These are phyloP conservation scores for Acinonyx jubatus DNA, from an alignment of 2,113 vertebrate genomes.

Conservation along the genomic window DNA sequence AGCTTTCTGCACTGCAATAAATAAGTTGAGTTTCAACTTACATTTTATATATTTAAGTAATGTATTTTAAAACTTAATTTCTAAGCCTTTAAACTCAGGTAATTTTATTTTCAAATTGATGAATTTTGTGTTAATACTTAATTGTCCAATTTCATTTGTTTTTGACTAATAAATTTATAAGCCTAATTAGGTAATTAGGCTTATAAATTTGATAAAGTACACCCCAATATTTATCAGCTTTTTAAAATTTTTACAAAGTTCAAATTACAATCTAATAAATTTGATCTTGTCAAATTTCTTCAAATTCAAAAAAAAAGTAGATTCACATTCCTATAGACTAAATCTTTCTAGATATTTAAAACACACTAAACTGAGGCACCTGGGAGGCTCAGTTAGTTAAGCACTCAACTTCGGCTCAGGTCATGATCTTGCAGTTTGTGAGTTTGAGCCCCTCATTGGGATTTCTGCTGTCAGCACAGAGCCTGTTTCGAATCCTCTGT, in stretches of 20 bases:
- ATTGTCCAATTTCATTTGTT: neutral
- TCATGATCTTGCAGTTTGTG: too few species aligned
- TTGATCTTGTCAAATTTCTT: neutral
- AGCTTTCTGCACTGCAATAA: neutral
- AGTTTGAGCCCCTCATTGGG: too few species aligned
- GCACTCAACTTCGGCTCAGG: too few species aligned
- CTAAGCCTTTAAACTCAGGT: neutral
- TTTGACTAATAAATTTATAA: neutral
- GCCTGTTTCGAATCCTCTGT: too few species aligned
- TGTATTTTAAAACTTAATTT: neutral
- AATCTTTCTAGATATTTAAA: neutral
- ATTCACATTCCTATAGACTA: neutral
- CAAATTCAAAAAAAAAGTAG: neutral
- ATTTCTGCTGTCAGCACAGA: too few species aligned
- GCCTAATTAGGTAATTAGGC: neutral
- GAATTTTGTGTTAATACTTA: slow-evolving; percentile 7
- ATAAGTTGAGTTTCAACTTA: neutral
- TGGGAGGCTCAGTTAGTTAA: too few species aligned
- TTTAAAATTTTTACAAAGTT: slow-evolving; percentile 23
- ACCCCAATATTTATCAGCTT: neutral
- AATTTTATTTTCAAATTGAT: slow-evolving; percentile 16
- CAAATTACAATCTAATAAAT: neutral
- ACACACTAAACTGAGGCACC: neutral
- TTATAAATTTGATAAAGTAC: neutral
- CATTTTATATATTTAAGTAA: slow-evolving; percentile 8